Conservation (phyloP, 1,140 invertebrate species). For the Aphidius gifuensis region DNA sequence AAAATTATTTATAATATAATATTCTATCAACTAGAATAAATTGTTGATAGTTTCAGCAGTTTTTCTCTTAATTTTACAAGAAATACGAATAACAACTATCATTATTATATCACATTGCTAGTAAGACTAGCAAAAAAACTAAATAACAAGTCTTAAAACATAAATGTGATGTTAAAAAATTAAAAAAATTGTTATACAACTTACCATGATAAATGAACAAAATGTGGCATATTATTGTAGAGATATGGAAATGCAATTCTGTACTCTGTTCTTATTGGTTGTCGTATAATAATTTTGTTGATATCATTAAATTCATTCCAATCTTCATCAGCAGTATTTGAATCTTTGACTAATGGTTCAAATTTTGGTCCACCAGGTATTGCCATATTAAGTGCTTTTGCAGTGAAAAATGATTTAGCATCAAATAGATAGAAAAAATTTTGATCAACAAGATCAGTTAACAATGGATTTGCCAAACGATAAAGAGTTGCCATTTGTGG, state of each 20-base stretch:
- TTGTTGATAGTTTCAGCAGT: conserved; percentile 52
- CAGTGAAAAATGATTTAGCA: conserved; percentile 98
- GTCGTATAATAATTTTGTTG: conserved; percentile 99
- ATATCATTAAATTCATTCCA: conserved; percentile 99
- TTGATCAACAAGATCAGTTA: conserved; percentile 96
- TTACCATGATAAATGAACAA: conserved; percentile 92
- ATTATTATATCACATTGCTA: conserved; percentile 56
- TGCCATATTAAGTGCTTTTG: conserved; percentile 99
- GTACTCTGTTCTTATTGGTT: conserved; percentile 98
- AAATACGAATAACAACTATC: conserved; percentile 53
- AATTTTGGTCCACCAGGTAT: conserved; percentile 99
- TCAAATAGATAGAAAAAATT: conserved; percentile 99
- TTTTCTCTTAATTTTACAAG: conserved; percentile 44
- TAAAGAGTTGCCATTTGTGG: conserved; percentile 98
- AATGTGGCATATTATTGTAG: conserved; percentile 98
- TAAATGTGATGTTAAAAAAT: conserved; percentile 37
- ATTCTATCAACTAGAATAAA: not conserved
- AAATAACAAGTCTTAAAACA: conserved; percentile 47
- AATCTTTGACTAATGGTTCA: conserved; percentile 98
- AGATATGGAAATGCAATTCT: conserved; percentile 99
- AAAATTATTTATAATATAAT: not conserved
- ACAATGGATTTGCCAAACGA: conserved; percentile 93
- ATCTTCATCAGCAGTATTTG: conserved; percentile 96
- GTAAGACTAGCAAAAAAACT: conserved; percentile 38
- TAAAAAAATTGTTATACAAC: conserved; percentile 37